These are phyloP conservation scores for Drosophila subpulchrella DNA, from an alignment of 1,140 invertebrate species.

Conservation along the genomic window DNA sequence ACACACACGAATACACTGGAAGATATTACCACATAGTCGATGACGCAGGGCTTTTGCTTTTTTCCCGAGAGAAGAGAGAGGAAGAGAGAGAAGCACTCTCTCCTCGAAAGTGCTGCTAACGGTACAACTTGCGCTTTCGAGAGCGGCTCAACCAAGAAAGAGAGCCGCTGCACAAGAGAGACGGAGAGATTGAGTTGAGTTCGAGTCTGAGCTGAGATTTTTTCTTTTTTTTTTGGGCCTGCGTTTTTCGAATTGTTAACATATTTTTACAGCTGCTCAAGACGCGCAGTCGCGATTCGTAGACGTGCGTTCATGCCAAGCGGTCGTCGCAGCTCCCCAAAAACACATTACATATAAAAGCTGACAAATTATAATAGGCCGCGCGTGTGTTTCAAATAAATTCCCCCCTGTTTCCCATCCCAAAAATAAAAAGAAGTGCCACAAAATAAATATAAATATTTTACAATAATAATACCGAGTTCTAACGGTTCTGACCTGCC, in stretches of 20 bases:
- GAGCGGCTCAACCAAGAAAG: background rate
- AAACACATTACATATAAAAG: conserved; percentile 1
- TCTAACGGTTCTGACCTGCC: conserved; percentile 9
- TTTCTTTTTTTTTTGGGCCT: conserved; percentile 61
- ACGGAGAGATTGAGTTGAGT: background rate
- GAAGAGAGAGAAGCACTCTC: background rate
- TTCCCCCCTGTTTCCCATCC: background rate
- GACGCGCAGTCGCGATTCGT: conserved; percentile 84
- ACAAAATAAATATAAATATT: conserved; percentile 17
- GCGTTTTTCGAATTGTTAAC: conserved; percentile 82
- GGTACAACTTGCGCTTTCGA: conserved; percentile 67
- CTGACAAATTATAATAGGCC: background rate
- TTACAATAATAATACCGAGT: conserved; percentile 3
- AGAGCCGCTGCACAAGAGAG: background rate
- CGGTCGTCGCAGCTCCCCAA: conserved; percentile 76
- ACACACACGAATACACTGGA: conserved; percentile 40
- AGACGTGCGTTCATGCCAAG: conserved; percentile 79
- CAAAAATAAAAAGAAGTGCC: conserved; percentile 57
- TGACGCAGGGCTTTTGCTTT: conserved; percentile 75
- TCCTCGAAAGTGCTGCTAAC: conserved; percentile 33
- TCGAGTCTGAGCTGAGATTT: conserved; percentile 8
- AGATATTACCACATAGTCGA: conserved; percentile 72
- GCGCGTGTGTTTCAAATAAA: conserved; percentile 36
- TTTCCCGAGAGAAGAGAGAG: background rate
- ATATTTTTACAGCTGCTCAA: conserved; percentile 83